Evolutionary conservation across 2,113 vertebrate species (phyloP), one percentile per base, ranked within the genome.

Genomic region (Sarotherodon lohbergeri): DNA sequence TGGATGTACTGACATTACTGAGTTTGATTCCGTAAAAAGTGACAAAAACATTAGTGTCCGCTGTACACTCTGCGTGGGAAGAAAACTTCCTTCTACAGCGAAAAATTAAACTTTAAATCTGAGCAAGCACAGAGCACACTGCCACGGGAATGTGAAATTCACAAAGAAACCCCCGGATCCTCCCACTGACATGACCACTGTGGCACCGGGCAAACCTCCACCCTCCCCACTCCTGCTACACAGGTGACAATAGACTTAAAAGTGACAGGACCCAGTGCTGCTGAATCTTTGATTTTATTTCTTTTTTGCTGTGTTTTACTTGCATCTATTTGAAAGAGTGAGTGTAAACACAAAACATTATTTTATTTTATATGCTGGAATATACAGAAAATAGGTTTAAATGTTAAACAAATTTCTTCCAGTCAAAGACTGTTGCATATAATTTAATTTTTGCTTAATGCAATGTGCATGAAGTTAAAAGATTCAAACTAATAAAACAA

Each of bases 261-360:
- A 59, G 56, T 1, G 3, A 0, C 56, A 59, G 13, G 27, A 59
- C 56, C 29, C 13, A 9, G 24, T 29, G 0, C 24, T 0, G 13
- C 24, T 16, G 24, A 59, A 24, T 0, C 56, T 29, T 59, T 59
- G 56, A 59, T 59, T 59, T 59, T 9, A 59, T 59, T 59, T 59
- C 27, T 4, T 8, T 29, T 59, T 16, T 59, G 24, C 22, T 59
- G 29, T 32, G 27, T 59, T 59, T 29, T 59, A 59, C 13, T 29
- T 59, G 56, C 27, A 59, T 9, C 24, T 17, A 0, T 17, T 59
- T 59, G 56, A 59, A 59, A 59, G 14, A 59, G 56, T 59, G 13
- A 59, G 56, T 0, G 0, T 59, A 32, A 59, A 59, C 27, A 17
- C 27, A 59, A 16, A 59, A 3, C 56, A 16, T 59, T 59, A 1